A percentile compares a stretch with the other conserved stretches of the same genome.
Conservation (phyloP, 2,888 invertebrate species). For the Tenthredo mesomela region DNA sequence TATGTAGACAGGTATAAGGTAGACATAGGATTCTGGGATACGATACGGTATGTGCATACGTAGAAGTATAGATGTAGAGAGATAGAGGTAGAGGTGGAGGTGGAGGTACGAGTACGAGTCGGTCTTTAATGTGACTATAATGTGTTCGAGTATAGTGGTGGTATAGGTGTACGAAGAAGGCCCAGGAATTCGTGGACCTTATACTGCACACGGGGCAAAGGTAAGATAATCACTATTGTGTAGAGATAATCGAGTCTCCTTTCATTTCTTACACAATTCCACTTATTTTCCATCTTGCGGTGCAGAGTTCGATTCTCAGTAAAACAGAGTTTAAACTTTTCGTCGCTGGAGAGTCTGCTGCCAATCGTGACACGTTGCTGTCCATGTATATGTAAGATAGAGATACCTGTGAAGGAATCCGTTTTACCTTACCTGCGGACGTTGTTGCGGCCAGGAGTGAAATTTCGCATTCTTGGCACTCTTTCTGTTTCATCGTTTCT, state of each 20-base stretch:
- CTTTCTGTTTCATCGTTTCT: neutral
- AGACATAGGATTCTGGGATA: neutral
- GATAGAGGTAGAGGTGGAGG: neutral
- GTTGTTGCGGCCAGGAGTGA: neutral
- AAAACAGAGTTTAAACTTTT: neutral
- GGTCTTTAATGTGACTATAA: neutral
- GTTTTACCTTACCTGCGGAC: slow-evolving; percentile 26
- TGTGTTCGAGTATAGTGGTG: slow-evolving; percentile 3
- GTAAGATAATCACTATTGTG: neutral
- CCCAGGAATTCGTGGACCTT: neutral
- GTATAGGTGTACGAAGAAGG: slow-evolving; percentile 12
- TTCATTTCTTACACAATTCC: neutral
- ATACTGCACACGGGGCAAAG: slow-evolving; percentile 22
- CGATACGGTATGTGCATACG: slow-evolving; percentile 14
- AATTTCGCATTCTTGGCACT: neutral
- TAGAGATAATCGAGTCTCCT: neutral
- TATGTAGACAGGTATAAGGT: neutral
- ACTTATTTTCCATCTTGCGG: neutral
- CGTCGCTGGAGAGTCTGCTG: neutral
- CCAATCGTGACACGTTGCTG: neutral
- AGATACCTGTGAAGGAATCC: slow-evolving; percentile 4
- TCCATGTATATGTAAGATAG: neutral
- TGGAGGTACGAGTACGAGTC: slow-evolving; percentile 20
- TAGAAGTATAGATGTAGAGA: neutral
- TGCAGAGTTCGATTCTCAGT: neutral